These are phyloP conservation scores for Heliconius aoede DNA, from an alignment of 2,888 invertebrate genomes.

Conservation along the genomic window DNA sequence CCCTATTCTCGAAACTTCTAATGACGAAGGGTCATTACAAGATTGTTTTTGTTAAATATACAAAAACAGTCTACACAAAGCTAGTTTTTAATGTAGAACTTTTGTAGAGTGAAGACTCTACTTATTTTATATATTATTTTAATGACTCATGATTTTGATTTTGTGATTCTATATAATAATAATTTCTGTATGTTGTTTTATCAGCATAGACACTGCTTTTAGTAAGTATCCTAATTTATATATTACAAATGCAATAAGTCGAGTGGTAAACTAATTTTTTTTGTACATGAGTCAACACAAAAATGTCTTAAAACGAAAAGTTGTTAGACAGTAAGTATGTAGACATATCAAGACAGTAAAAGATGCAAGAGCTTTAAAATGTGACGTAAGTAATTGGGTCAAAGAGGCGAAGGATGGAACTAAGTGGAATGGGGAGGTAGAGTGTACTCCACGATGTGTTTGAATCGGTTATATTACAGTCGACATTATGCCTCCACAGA, in stretches of 20 bases:
- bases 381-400: slow-evolving; percentile 69
- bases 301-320: not conserved
- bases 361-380: slow-evolving; percentile 42
- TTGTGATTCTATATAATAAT: not conserved
- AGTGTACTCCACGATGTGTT: slow-evolving; percentile 68
- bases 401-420: slow-evolving; percentile 69
- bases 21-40: slow-evolving; percentile 60
- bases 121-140: not conserved
- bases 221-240: not conserved
- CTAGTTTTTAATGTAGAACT: slow-evolving; percentile 19
- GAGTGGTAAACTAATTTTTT: not conserved
- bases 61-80: slow-evolving; percentile 51
- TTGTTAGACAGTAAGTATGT: not conserved
- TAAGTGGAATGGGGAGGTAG: slow-evolving; percentile 59
- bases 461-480: slow-evolving; percentile 72
- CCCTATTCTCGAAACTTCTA: slow-evolving; percentile 52
- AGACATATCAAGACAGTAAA: slow-evolving; percentile 17
- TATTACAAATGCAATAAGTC: not conserved
- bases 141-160: not conserved
- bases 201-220: not conserved
- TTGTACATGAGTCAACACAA: not conserved
- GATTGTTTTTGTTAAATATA: slow-evolving; percentile 67
- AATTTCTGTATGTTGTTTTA: not conserved
- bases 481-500: slow-evolving; percentile 74
- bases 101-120: not conserved